Evolutionary conservation across 2,888 invertebrate species (phyloP).

Genomic region (Hypomecis punctinalis): DNA sequence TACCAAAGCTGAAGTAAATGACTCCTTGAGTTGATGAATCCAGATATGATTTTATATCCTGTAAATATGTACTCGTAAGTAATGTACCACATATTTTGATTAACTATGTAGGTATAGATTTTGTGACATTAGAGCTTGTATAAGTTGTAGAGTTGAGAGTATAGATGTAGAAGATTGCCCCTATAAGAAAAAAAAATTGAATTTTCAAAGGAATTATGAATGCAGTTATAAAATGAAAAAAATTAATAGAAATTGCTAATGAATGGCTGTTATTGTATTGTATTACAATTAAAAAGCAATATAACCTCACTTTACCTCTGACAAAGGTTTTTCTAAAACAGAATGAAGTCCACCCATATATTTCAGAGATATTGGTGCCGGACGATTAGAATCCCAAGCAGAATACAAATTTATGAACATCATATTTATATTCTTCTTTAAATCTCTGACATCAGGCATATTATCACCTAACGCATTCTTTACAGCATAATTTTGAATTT

Average conservation of each 20-base stretch:
- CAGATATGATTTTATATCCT: slow-evolving; percentile 63
- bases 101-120: too few species aligned
- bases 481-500: background rate
- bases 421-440: slow-evolving; percentile 54
- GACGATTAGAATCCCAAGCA: slow-evolving; percentile 56
- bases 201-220: too few species aligned
- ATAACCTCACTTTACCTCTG: background rate
- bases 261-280: background rate
- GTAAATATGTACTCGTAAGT: too few species aligned
- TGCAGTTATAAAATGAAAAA: too few species aligned
- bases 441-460: slow-evolving; percentile 37
- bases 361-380: slow-evolving; percentile 50
- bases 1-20: slow-evolving; percentile 72
- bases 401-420: slow-evolving; percentile 66
- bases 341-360: slow-evolving; percentile 1
- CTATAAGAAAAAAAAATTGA: too few species aligned
- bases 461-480: background rate
- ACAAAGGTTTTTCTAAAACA: background rate
- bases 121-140: too few species aligned
- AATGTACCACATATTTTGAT: too few species aligned
- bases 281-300: background rate
- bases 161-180: too few species aligned
- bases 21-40: slow-evolving; percentile 66
- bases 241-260: too few species aligned
- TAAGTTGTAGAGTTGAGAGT: too few species aligned